A percentile compares a stretch with the other conserved stretches of the same genome.
Conservation (phyloP, 2,797 vertebrate species). For the Chaenodraco wilsoni region DNA sequence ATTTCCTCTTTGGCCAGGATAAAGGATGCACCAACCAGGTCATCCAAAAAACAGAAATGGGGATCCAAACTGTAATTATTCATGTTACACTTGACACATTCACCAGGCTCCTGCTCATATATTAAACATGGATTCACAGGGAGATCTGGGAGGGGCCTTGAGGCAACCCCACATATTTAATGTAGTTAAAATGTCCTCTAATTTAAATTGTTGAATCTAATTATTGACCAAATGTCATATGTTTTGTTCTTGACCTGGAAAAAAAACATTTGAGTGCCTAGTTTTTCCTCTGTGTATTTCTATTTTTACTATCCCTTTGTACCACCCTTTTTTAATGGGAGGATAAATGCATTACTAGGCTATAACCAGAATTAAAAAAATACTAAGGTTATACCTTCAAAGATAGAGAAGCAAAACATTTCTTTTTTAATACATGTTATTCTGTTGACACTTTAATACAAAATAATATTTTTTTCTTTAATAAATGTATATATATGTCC, state of each 20-base stretch:
- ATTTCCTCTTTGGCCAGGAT: constrained; percentile 24
- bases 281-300: not conserved
- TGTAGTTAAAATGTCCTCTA: constrained; percentile 7
- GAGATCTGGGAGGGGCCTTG: constrained; percentile 25
- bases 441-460: too few relatives aligned
- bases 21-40: constrained; percentile 58
- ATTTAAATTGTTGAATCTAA: constrained; percentile 39
- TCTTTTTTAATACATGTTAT: too few relatives aligned
- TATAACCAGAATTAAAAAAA: not conserved
- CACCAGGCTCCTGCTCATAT: constrained; percentile 36
- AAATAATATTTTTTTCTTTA: too few relatives aligned
- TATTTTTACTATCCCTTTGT: not conserved
- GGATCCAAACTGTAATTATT: constrained; percentile 56
- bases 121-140: constrained; percentile 59
- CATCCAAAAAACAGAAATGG: constrained; percentile 52
- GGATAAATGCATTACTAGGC: too few relatives aligned
- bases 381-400: not conserved
- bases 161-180: constrained; percentile 21
- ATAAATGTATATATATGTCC: too few relatives aligned
- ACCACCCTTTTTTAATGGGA: not conserved
- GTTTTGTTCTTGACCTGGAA: not conserved
- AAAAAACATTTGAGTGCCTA: not conserved
- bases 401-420: too few relatives aligned
- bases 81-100: constrained; percentile 64
- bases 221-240: constrained; percentile 4